phyloP scores from a whole-genome alignment of 2,888 invertebrate genomes.

The Philonicus albiceps region DNA sequence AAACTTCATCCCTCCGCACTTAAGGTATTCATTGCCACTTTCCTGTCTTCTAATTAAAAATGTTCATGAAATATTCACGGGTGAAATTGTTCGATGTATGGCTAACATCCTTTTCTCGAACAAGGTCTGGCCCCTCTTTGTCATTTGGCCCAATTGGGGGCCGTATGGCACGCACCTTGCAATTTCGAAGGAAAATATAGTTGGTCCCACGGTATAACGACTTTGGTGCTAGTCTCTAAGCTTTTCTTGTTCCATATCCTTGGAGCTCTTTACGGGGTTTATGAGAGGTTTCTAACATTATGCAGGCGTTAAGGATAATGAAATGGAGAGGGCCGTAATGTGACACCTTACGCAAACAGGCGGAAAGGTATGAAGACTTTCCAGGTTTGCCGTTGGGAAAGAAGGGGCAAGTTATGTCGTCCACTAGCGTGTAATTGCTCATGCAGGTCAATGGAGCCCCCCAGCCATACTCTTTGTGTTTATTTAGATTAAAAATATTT shows the following conservation, averaged over 20 bases:
- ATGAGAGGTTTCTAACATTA: conserved; percentile 42
- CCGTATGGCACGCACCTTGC: conserved; percentile 47
- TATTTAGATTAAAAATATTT: background rate
- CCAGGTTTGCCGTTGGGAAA: background rate
- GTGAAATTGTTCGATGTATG: conserved; percentile 46
- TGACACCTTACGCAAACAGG: conserved; percentile 42
- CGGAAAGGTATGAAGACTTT: conserved; percentile 16
- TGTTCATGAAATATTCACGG: conserved; percentile 56
- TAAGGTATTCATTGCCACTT: conserved; percentile 57
- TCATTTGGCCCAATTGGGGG: conserved; percentile 48
- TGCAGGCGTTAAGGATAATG: conserved; percentile 41
- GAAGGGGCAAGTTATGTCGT: background rate
- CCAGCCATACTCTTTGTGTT: background rate
- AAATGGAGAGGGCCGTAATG: conserved; percentile 44
- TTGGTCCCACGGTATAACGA: conserved; percentile 5
- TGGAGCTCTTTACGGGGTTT: conserved; percentile 28
- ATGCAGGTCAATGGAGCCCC: background rate
- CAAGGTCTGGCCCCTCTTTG: conserved; percentile 44
- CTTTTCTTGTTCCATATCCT: background rate
- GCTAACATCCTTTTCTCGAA: conserved; percentile 10
- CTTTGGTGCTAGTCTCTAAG: background rate
- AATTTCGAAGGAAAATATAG: conserved; percentile 8
- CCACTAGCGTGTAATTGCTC: background rate
- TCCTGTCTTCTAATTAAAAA: conserved; percentile 62
- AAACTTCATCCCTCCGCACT: conserved; percentile 12